phyloP scores from a whole-genome alignment of 2,888 invertebrate genomes.

The Hololepta plana region DNA sequence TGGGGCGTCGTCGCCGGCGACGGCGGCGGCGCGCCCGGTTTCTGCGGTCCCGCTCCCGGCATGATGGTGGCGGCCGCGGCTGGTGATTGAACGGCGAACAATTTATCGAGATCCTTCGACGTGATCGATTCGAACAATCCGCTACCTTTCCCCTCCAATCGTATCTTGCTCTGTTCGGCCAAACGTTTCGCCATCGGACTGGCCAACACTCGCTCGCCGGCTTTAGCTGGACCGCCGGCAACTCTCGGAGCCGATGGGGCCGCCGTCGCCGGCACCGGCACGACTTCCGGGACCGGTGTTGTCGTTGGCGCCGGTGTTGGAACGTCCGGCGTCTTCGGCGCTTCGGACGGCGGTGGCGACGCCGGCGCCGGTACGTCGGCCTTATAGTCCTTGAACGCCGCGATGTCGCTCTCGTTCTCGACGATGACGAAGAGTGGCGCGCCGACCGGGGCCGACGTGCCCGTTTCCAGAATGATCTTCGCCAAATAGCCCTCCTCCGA shows the following conservation, averaged over 20 bases:
- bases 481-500: conserved; percentile 2
- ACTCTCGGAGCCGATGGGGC: conserved; percentile 15
- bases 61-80: too few relatives aligned
- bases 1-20: too few relatives aligned
- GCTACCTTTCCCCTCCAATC: conserved; percentile 48
- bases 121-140: conserved; percentile 74
- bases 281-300: too few relatives aligned
- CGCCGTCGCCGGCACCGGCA: conserved; percentile 16
- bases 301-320: conserved; percentile 21
- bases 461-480: not conserved
- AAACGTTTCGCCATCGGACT: conserved; percentile 86
- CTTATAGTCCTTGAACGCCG: not conserved
- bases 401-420: not conserved
- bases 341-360: conserved; percentile 4
- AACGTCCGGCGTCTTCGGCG: too few relatives aligned
- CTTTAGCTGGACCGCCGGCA: conserved; percentile 18
- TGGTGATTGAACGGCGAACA: too few relatives aligned
- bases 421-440: not conserved
- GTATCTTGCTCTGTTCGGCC: conserved; percentile 58
- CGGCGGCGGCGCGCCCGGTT: conserved; percentile 4
- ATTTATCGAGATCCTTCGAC: conserved; percentile 46
- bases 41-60: conserved; percentile 11
- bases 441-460: not conserved
- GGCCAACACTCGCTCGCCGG: conserved; percentile 61
- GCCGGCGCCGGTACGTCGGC: conserved; percentile 5